A percentile compares a stretch with the other conserved stretches of the same genome.
Conservation (phyloP, 2,113 vertebrate species). For the pig (Sus scrofa) region T2T-Sscrofa CM000812.6:62670501-62671000, state of each 20-base stretch:
- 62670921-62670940: background rate
- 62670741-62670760: slow-evolving; percentile 69
- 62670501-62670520: background rate
- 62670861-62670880: slow-evolving; percentile 57
- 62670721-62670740: slow-evolving; percentile 79
- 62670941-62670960: background rate
- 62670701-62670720: slow-evolving; percentile 75
- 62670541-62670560: background rate
- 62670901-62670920: slow-evolving; percentile 35
- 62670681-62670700: slow-evolving; percentile 83
- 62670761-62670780: slow-evolving; percentile 74
- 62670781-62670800: slow-evolving; percentile 66
- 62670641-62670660: slow-evolving; percentile 82
- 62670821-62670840: slow-evolving; percentile 69
- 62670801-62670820: slow-evolving; percentile 71
- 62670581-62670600: slow-evolving; percentile 48
- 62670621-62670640: slow-evolving; percentile 70
- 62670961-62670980: background rate
- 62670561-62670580: slow-evolving; percentile 34
- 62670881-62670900: slow-evolving; percentile 58
- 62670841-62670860: slow-evolving; percentile 59
- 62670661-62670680: slow-evolving; percentile 78
- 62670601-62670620: slow-evolving; percentile 62
- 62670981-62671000: background rate
- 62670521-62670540: background rate